Base-by-base conservation (phyloP, 1,140 invertebrate species). In the Drusus annulatus region DNA sequence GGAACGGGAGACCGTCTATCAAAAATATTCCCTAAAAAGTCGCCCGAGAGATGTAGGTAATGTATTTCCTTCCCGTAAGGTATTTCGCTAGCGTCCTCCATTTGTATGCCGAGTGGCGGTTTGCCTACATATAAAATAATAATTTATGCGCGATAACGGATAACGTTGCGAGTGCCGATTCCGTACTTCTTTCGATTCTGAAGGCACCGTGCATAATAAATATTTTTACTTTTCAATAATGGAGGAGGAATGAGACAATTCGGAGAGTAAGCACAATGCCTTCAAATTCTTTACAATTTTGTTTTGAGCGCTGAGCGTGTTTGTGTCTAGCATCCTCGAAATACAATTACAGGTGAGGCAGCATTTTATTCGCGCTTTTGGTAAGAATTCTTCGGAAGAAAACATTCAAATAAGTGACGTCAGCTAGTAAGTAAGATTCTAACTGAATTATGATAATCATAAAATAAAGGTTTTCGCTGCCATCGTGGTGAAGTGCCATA, bases 141-240 rank as follows among this genome's bases (percentile, higher is more conserved):
- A 82, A 82, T 82, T 82, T 82, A 82, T 82, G 76, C 77, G 71
- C 77, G 80, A 82, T 82, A 78, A 74, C 45, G 73, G 63, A 79
- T 76, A 76, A 62, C 74, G 25, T 76, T 19, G 25, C 16, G 56
- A 23, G 74, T 52, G 69, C 69, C 69, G 65, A 69, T 69, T 69
- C 36, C 45, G 36, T 69, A 51, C 36, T 69, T 69, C 45, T 69
- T 28, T 28, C 62, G 62, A 65, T 60, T 60, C 56, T 60, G 56
- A 60, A 21, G n/a, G 56, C 56, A 21, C 16, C 25, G 21, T 28
- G 28, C 23, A 65, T 65, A 65, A 65, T 65, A 65, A 65, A 65
- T 65, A 65, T 65, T 65, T 65, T 21, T 25, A 25, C 16, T 13
- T 65, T 65, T 65, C n/a, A 28, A 65, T 65, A 16, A 65, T 65